These are phyloP conservation scores for Peromyscus eremicus DNA, from an alignment of 2,797 vertebrate species.

Conservation along the genomic window DNA sequence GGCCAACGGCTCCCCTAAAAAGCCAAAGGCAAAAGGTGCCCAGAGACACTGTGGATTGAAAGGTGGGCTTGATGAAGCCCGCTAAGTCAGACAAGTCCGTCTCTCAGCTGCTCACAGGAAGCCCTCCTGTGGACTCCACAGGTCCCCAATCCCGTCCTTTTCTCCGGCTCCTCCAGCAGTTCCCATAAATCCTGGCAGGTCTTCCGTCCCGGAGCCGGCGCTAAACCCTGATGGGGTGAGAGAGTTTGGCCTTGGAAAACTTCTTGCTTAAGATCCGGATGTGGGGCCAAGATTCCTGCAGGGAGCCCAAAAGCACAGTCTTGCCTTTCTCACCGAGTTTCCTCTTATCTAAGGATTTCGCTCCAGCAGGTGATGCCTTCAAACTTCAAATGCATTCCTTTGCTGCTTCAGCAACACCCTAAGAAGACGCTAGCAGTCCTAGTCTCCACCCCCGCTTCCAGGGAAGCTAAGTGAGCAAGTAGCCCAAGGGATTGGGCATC, in stretches of 20 bases:
- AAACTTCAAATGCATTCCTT: slow-evolving; percentile 51
- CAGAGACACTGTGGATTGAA: not conserved
- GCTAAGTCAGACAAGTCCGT: not conserved
- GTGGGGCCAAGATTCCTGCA: slow-evolving; percentile 40
- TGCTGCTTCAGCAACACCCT: not conserved
- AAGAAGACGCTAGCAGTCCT: not conserved
- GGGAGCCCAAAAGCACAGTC: slow-evolving; percentile 33
- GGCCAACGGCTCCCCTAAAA: not conserved
- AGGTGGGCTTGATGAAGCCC: not conserved
- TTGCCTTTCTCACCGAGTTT: not conserved
- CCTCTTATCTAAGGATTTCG: slow-evolving; percentile 63
- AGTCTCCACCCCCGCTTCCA: not conserved
- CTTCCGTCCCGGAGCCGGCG: not conserved
- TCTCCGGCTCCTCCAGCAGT: not conserved
- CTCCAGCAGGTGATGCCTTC: slow-evolving; percentile 39
- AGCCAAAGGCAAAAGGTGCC: not conserved
- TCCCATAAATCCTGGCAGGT: slow-evolving; percentile 66
- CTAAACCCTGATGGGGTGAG: slow-evolving; percentile 72
- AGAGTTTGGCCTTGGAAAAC: slow-evolving; percentile 69
- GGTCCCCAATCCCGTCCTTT: not conserved
- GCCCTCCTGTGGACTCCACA: not conserved
- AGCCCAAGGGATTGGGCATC: not conserved
- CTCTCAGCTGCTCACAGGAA: not conserved
- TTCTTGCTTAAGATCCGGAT: slow-evolving; percentile 49
- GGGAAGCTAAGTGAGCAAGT: not conserved